Evolutionary conservation across 2,888 invertebrate genomes (phyloP).

Genomic region (Morpho achilles): DNA sequence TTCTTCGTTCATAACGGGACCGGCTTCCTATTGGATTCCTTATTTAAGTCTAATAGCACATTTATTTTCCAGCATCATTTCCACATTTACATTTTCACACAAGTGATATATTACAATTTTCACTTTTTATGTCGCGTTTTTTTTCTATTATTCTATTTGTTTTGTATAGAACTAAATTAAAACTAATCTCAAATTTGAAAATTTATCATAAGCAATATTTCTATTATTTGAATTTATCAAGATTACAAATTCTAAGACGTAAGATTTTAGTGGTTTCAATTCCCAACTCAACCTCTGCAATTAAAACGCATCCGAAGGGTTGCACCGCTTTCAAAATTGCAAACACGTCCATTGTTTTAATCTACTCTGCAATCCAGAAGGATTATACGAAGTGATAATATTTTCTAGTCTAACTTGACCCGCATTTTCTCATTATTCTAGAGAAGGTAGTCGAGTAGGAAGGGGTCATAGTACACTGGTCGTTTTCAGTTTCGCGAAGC

Average conservation of each 20-base stretch:
- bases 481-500: slow-evolving; percentile 39
- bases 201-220: neutral
- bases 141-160: too few relatives aligned
- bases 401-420: slow-evolving; percentile 45
- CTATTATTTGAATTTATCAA: slow-evolving; percentile 5
- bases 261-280: slow-evolving; percentile 47
- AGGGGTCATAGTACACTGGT: slow-evolving; percentile 42
- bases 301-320: slow-evolving; percentile 75
- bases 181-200: too few relatives aligned
- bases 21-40: too few relatives aligned
- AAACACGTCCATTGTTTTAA: slow-evolving; percentile 77
- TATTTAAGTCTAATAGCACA: too few relatives aligned
- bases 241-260: slow-evolving; percentile 34
- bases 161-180: too few relatives aligned
- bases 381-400: slow-evolving; percentile 52
- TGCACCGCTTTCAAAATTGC: slow-evolving; percentile 70
- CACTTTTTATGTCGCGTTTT: too few relatives aligned
- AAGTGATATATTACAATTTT: too few relatives aligned
- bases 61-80: too few relatives aligned
- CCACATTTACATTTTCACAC: too few relatives aligned
- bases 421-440: slow-evolving; percentile 22
- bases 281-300: slow-evolving; percentile 60
- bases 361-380: slow-evolving; percentile 58
- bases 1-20: too few relatives aligned
- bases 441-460: slow-evolving; percentile 22